Conservation (phyloP, 2,888 invertebrate genomes). For the Acronicta alni region DNA sequence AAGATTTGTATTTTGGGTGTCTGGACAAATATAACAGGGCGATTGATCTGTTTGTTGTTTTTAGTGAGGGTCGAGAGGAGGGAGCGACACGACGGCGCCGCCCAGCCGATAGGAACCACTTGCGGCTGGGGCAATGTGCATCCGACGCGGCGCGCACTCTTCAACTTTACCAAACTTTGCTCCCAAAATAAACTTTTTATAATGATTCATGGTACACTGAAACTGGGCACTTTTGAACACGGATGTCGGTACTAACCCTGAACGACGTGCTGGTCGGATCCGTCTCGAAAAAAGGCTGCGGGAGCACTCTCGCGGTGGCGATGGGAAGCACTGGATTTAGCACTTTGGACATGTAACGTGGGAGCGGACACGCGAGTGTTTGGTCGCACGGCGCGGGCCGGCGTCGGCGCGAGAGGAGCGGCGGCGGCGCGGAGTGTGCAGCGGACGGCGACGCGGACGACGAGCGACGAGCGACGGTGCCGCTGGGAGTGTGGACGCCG, state of each 20-base stretch:
- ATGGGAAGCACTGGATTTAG: conserved; percentile 87
- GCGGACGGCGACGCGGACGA: conserved; percentile 66
- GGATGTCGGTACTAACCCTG: conserved; percentile 84
- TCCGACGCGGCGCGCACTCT: conserved; percentile 80
- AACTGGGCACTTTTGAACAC: conserved; percentile 63
- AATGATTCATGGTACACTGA: conserved; percentile 74
- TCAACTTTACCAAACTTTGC: conserved; percentile 83
- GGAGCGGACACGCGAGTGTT: conserved; percentile 73
- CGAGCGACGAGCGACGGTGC: conserved; percentile 68
- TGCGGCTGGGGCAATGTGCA: conserved; percentile 84
- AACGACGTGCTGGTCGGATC: conserved; percentile 84
- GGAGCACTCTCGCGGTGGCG: conserved; percentile 86
- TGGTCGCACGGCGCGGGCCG: conserved; percentile 83
- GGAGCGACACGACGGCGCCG: conserved; percentile 85
- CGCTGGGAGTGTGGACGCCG: conserved; percentile 69
- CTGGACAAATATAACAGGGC: conserved; percentile 78
- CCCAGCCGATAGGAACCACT: conserved; percentile 82
- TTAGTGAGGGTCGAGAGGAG: conserved; percentile 79
- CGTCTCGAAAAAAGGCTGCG: conserved; percentile 83
- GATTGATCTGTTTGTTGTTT: conserved; percentile 88
- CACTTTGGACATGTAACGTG: conserved; percentile 87
- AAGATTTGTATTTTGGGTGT: conserved; percentile 72
- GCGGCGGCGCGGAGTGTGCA: conserved; percentile 82
- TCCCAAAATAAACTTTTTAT: conserved; percentile 84
- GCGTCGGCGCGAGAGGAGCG: conserved; percentile 82